phyloP scores from a whole-genome alignment of 2,797 vertebrate genomes.

The Pachyuromys duprasi region DNA sequence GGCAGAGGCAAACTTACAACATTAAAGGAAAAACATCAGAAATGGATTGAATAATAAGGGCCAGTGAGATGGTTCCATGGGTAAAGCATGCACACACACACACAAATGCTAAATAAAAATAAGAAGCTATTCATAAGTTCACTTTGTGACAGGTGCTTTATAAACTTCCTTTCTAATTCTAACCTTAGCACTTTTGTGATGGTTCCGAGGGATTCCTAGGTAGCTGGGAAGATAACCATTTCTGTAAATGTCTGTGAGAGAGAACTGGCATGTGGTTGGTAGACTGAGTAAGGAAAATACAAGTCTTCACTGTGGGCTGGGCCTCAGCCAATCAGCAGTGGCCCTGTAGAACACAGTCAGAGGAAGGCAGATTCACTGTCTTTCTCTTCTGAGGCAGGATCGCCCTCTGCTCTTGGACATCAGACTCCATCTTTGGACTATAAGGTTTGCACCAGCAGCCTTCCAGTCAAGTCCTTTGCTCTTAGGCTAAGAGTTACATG shows the following conservation, averaged over 20 bases:
- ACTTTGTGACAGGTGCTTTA: constrained; percentile 49
- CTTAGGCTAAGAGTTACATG: background rate
- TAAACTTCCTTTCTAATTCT: constrained; percentile 55
- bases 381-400: background rate
- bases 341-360: background rate
- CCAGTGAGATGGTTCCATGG: background rate
- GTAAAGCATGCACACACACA: background rate
- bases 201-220: background rate
- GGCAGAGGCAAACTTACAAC: background rate
- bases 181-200: constrained; percentile 2
- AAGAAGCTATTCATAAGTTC: background rate
- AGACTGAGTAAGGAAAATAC: background rate
- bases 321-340: background rate
- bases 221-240: background rate
- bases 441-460: background rate
- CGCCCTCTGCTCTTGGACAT: background rate
- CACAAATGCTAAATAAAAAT: background rate
- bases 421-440: background rate
- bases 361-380: background rate
- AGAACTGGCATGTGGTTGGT: background rate
- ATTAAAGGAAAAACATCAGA: constrained; percentile 11
- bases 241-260: background rate
- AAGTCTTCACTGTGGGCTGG: background rate
- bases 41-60: background rate
- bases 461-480: background rate